Evolutionary conservation across 2,888 invertebrate species (phyloP), one percentile per base, ranked within the genome.

Genomic region (Hyposoter didymator): DNA sequence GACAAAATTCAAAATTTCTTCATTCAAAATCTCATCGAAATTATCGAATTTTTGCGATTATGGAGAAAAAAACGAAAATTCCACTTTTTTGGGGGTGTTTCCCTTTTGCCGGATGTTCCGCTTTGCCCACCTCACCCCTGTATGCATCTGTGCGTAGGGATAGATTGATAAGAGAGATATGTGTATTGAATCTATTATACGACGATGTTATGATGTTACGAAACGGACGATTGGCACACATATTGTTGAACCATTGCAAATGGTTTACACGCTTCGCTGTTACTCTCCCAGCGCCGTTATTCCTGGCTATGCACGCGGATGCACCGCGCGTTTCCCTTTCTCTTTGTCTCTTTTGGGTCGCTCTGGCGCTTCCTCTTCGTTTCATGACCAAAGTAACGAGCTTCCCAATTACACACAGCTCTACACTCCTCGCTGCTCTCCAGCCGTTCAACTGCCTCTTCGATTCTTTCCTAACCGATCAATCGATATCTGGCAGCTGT

Each of bases 391-490:
- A 69, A 70, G 19, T 78, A 78, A 78, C 69, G 59, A 28, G 78
- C 55, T 32, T 47, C 19, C 59, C 43, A 78, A 78, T 78, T 78
- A 78, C 47, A 43, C 55, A 55, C 55, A 55, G 55, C 59, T 78
- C 59, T 28, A 47, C 70, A 49, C 55, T 66, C 12, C 14, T 10
- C 39, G 8, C 70, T 55, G 8, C 70, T 55, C 32, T 66, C 35
- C 39, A 47, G 17, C 2, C 19, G 19, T 66, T 43, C 35, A 75
- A 75, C 45, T 19, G 28, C 32, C 32, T 75, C 52, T 55, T 55
- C 19, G 52, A 55, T 19, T 55, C 52, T 22, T 55, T 55, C 52
- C 52, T 19, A 55, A 55, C 52, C 19, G n/a, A 55, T 39, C 52
- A 55, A 55, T 55, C 52, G 19, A 55, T 55, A 55, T 55, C 52